A percentile compares a stretch with the other conserved stretches of the same genome.
phyloP scores from a whole-genome alignment of 2,888 invertebrate species.

The Zeuzera pyrina region DNA sequence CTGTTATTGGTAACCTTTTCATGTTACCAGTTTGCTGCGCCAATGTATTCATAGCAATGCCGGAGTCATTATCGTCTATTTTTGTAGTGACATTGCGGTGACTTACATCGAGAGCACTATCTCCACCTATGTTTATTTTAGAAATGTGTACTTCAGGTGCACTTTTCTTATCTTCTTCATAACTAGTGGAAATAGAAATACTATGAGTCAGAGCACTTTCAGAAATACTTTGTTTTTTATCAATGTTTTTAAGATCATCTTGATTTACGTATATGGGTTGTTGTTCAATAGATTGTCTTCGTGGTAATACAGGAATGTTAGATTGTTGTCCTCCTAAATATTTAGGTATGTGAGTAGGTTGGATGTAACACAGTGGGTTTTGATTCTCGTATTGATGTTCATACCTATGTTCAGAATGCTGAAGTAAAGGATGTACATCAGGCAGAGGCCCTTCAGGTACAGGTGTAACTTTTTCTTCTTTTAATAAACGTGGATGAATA shows the following conservation, averaged over 20 bases:
- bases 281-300: conserved; percentile 40
- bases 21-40: conserved; percentile 69
- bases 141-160: conserved; percentile 72
- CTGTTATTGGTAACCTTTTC: conserved; percentile 79
- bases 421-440: conserved; percentile 78
- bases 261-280: conserved; percentile 68
- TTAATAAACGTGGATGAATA: conserved; percentile 59
- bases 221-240: conserved; percentile 38
- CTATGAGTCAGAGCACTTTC: conserved; percentile 61
- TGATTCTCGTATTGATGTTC: conserved; percentile 75
- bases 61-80: conserved; percentile 83
- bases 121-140: conserved; percentile 64
- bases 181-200: conserved; percentile 60
- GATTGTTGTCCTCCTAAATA: conserved; percentile 73
- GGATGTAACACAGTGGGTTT: conserved; percentile 65
- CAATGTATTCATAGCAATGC: conserved; percentile 80
- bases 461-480: conserved; percentile 65
- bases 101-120: conserved; percentile 29
- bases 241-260: conserved; percentile 47
- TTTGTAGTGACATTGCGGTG: conserved; percentile 37
- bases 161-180: conserved; percentile 43
- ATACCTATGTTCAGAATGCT: conserved; percentile 85
- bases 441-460: conserved; percentile 59
- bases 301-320: conserved; percentile 48
- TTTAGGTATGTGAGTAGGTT: conserved; percentile 76